A percentile compares a stretch with the other conserved stretches of the same genome.
These are phyloP conservation scores for Apocrypta bakeri DNA, from an alignment of 1,140 invertebrate species.

Conservation along the genomic window DNA sequence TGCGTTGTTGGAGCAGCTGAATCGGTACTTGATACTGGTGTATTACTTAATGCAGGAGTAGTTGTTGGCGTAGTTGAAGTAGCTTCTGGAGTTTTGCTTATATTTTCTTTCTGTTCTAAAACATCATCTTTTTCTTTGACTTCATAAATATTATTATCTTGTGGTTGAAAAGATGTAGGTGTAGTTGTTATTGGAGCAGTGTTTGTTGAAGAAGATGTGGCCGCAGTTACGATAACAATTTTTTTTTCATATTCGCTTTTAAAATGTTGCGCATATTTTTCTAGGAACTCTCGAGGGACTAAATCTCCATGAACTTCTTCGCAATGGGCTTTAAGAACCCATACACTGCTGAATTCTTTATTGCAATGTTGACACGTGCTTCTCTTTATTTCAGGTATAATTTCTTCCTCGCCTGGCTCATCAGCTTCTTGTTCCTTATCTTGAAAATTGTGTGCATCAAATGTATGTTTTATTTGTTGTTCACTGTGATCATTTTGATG, in stretches of 20 bases:
- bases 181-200: slow-evolving; percentile 78
- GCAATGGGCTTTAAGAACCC: slow-evolving; percentile 95
- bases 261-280: slow-evolving; percentile 93
- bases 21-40: slow-evolving; percentile 77
- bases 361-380: slow-evolving; percentile 91
- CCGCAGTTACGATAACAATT: slow-evolving; percentile 80
- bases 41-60: slow-evolving; percentile 78
- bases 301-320: slow-evolving; percentile 95
- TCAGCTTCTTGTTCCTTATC: slow-evolving; percentile 76
- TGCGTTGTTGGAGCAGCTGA: slow-evolving; percentile 74
- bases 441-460: slow-evolving; percentile 64
- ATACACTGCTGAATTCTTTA: slow-evolving; percentile 96
- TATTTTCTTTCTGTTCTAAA: slow-evolving; percentile 69
- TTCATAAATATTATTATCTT: slow-evolving; percentile 64
- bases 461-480: slow-evolving; percentile 68
- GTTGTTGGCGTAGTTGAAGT: slow-evolving; percentile 79
- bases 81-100: slow-evolving; percentile 74
- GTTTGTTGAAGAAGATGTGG: slow-evolving; percentile 77
- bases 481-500: slow-evolving; percentile 71
- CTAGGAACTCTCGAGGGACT: slow-evolving; percentile 90
- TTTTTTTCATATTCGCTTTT: slow-evolving; percentile 91
- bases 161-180: slow-evolving; percentile 64
- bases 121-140: slow-evolving; percentile 77
- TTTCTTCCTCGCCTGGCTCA: slow-evolving; percentile 75
- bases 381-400: slow-evolving; percentile 78